Evolutionary conservation across 2,888 invertebrate species (phyloP).

Genomic region (Axea sp.): DNA sequence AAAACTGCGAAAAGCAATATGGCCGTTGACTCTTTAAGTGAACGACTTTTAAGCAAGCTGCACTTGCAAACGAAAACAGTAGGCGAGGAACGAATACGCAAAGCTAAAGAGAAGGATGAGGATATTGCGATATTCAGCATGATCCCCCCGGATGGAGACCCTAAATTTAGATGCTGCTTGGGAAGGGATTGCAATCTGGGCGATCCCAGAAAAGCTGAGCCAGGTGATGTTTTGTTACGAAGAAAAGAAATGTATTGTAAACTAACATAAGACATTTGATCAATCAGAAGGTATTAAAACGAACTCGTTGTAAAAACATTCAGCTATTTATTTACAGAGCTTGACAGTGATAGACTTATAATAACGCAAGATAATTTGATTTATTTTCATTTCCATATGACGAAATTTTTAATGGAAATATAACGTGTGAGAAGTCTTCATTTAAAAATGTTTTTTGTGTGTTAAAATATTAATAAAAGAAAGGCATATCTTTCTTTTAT

Average conservation of each 20-base stretch:
- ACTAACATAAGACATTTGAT: constrained; percentile 1
- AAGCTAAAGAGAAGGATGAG: constrained; percentile 90
- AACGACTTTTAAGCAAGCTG: constrained; percentile 85
- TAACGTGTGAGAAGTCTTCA: too few species aligned
- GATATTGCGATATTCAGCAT: constrained; percentile 93
- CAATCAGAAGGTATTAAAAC: too few species aligned
- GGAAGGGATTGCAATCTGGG: constrained; percentile 88
- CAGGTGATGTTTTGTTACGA: constrained; percentile 83
- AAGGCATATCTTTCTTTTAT: too few species aligned
- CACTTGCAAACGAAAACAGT: constrained; percentile 88
- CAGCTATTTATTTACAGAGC: too few species aligned
- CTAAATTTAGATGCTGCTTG: constrained; percentile 87
- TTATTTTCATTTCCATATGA: too few species aligned
- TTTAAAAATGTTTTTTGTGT: too few species aligned
- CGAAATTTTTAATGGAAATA: too few species aligned
- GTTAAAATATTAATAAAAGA: too few species aligned
- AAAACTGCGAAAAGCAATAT: constrained; percentile 75
- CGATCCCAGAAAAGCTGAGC: constrained; percentile 87
- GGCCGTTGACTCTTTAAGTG: constrained; percentile 89
- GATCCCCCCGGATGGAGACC: constrained; percentile 89
- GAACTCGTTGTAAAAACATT: too few species aligned
- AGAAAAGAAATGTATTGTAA: constrained; percentile 4
- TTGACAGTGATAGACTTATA: constrained; percentile 6
- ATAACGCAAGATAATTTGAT: constrained; percentile 3
- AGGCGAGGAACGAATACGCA: constrained; percentile 89